Base-by-base conservation (phyloP, 2,888 invertebrate species). In the Eristalis pertinax region DNA sequence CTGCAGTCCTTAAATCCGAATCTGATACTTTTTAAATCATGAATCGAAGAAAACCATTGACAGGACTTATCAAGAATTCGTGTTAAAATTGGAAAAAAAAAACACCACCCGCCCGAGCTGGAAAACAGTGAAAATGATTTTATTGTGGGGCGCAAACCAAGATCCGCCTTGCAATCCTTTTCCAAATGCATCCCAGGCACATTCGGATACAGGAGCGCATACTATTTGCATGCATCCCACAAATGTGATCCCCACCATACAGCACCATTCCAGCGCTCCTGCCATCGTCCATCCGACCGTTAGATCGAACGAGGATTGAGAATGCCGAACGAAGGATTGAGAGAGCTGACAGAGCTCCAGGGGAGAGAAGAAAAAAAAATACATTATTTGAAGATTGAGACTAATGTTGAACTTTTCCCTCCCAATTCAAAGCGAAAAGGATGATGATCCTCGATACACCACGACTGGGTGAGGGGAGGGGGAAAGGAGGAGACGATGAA, bases 311-410 rank as follows among this genome's bases (percentile, higher is more conserved):
- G 38, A 73, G 68, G 58, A 81, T 69, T 22, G 70, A 43, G 67
- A 68, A 29, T 29, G 68, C 69, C 68, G 56, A 50, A 13, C 19
- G 58, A 65, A 58, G 70, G 58, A 79, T 73, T 38, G 41, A 63
- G 56, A 68, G 56, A 38, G 41, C 80, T 75, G 60, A 76, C 75
- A 26, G 67, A 56, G 69, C 65, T 76, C 65, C 72, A 67, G 26
- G 62, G 41, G 56, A n/a, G 32, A 32, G 32, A 32, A 38, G 19
- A n/a, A n/a, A 19, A 19, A n/a, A 50, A 43, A 76, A 76, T 65
- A 62, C 75, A 82, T 82, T 65, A 76, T 72, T 82, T 77, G 62
- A 67, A 77, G 72, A 77, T 82, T 76, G 64, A 65, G 69, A 75
- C 69, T 81, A 81, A 75, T 81, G 81, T 69, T 70, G 35, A 72